A percentile compares a stretch with the other conserved stretches of the same genome.
These are phyloP conservation scores for Chlorops oryzae DNA, from an alignment of 1,140 invertebrate species.

Conservation along the genomic window DNA sequence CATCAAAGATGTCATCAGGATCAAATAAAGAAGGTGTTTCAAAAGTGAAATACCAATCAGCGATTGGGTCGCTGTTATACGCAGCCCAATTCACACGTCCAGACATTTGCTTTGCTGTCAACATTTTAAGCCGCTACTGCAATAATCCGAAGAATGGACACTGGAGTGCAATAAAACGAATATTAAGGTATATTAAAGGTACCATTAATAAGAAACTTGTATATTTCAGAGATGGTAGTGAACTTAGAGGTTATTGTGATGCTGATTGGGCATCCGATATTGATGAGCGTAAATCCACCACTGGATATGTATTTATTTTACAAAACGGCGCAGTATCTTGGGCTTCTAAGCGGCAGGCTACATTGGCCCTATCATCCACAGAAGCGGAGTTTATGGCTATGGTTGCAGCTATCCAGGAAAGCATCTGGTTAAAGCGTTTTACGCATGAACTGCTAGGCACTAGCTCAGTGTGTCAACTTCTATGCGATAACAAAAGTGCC, in stretches of 20 bases:
- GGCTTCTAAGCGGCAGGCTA: slow-evolving; percentile 10
- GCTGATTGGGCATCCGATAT: slow-evolving; percentile 14
- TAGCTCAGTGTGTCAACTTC: not conserved
- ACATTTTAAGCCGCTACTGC: slow-evolving; percentile 22
- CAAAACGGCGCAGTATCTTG: slow-evolving; percentile 9
- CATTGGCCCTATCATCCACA: slow-evolving; percentile 39
- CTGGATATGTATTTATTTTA: slow-evolving; percentile 13
- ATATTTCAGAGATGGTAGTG: not conserved
- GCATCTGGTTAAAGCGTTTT: slow-evolving; percentile 11
- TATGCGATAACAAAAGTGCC: slow-evolving; percentile 7
- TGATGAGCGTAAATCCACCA: slow-evolving; percentile 10
- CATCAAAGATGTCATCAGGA: slow-evolving; percentile 16
- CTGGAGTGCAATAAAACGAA: slow-evolving; percentile 35
- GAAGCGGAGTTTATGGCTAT: slow-evolving; percentile 15
- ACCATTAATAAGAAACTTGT: slow-evolving; percentile 17
- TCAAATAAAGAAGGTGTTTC: slow-evolving; percentile 11
- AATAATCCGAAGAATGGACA: slow-evolving; percentile 21
- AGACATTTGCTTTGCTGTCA: slow-evolving; percentile 41
- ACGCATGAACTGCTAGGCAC: not conserved
- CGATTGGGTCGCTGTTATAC: slow-evolving; percentile 43
- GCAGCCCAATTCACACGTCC: slow-evolving; percentile 36
- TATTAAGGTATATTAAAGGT: slow-evolving; percentile 42
- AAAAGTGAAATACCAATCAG: slow-evolving; percentile 20
- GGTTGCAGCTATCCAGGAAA: slow-evolving; percentile 6
- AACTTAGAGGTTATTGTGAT: too few relatives aligned